These are phyloP conservation scores for Caenorhabditis zanzibari DNA, from an alignment of 2,888 invertebrate genomes.

Conservation along the genomic window DNA sequence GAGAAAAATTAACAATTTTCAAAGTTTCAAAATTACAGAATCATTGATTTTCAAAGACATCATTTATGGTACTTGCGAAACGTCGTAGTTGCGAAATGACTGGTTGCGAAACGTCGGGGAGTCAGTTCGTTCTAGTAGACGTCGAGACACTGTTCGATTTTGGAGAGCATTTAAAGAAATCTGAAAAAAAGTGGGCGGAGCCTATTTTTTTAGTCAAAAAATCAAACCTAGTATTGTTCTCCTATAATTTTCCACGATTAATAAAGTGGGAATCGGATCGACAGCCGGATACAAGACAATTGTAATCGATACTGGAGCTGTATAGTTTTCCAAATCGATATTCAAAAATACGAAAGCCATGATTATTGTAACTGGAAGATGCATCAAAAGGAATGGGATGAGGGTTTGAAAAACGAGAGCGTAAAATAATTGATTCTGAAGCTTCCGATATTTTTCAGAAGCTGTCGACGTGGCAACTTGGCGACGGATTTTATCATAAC, in stretches of 20 bases:
- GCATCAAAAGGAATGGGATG: constrained; percentile 38
- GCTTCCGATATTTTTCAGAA: background rate
- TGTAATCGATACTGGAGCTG: constrained; percentile 29
- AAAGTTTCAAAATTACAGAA: no score
- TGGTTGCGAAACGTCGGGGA: no score
- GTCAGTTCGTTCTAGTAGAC: no score
- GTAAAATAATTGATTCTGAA: constrained; percentile 33
- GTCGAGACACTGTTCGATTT: no score
- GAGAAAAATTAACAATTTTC: no score
- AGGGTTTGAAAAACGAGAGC: constrained; percentile 40
- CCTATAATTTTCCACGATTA: constrained; percentile 23
- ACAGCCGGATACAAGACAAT: constrained; percentile 25
- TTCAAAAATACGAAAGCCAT: constrained; percentile 18
- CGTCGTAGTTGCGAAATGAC: no score
- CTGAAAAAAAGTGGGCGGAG: no score
- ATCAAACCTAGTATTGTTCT: background rate
- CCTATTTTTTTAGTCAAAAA: no score
- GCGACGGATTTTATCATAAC: background rate
- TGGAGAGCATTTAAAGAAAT: no score
- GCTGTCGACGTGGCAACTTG: background rate
- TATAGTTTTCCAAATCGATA: constrained; percentile 20
- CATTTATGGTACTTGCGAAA: no score
- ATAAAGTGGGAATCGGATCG: constrained; percentile 43
- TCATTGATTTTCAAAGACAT: no score
- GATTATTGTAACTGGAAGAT: constrained; percentile 32